phyloP scores from a whole-genome alignment of 2,888 invertebrate species.

The Pilophorus perplexus region DNA sequence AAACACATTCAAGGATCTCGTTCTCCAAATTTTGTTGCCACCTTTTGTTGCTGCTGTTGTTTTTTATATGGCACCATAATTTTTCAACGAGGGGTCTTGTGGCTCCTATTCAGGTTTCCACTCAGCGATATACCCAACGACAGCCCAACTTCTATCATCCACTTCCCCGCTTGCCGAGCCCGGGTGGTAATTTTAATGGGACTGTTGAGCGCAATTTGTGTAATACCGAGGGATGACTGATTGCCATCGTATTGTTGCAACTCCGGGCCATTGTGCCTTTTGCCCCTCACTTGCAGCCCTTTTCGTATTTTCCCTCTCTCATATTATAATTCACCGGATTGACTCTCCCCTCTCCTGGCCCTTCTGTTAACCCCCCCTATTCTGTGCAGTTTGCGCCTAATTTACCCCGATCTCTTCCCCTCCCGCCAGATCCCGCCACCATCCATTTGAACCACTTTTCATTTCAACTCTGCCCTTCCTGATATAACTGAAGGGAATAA shows the following conservation, averaged over 20 bases:
- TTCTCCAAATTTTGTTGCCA: too few relatives aligned
- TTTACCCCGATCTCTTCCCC: constrained; percentile 14
- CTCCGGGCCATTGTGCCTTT: constrained; percentile 26
- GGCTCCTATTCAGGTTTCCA: too few relatives aligned
- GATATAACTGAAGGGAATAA: constrained; percentile 24
- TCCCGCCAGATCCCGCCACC: neutral
- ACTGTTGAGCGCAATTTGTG: constrained; percentile 42
- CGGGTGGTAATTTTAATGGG: constrained; percentile 33
- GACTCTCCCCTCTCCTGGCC: constrained; percentile 19
- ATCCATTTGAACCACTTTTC: constrained; percentile 33
- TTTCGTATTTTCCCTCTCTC: constrained; percentile 35
- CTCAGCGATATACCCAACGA: too few relatives aligned
- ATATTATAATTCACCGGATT: constrained; percentile 42
- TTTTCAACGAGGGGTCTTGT: too few relatives aligned
- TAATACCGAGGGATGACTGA: constrained; percentile 42
- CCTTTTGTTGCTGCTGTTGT: too few relatives aligned
- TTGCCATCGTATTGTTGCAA: constrained; percentile 42
- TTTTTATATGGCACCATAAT: too few relatives aligned
- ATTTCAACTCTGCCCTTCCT: constrained; percentile 21
- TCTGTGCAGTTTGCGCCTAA: constrained; percentile 40
- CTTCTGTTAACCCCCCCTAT: neutral
- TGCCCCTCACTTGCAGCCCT: neutral
- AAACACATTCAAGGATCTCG: too few relatives aligned
- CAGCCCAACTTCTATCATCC: neutral
- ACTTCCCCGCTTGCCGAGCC: neutral